Evolutionary conservation across 2,797 vertebrate genomes (phyloP), one percentile per base, ranked within the genome.

Genomic region (Otus scops): DNA sequence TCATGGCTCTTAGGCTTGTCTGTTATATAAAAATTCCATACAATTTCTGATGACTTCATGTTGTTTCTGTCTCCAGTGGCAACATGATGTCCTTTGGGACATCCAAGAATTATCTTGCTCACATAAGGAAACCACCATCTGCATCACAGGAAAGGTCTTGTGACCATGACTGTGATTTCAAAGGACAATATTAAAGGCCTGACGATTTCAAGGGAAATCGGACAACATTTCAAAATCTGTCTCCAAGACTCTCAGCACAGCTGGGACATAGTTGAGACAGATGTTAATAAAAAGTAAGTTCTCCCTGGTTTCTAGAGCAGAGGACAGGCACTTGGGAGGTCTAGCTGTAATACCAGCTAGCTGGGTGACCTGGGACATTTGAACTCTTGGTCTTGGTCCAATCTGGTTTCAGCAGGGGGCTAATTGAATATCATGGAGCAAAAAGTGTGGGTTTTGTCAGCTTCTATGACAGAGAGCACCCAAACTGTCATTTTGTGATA

Each of bases 401-500:
- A 0, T 12, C 43, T n/a, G 32, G 13, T 48, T 75, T 56, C 32
- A 78, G 9, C 1, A 30, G 28, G 12, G 3, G 6, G 6, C 3
- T 61, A 48, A 6, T 1, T 20, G 47, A 50, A 43, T 36, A 11
- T 8, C 6, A 6, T 1, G 6, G 39, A 39, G 22, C 8, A 71
- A 65, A 59, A 81, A 5, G 3, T 0, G 0, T 21, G 26, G 8
- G 1, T 4, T 6, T 8, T 85, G 19, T 28, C 60, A 60, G 21
- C 53, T 34, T 45, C 68, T 23, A 8, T 10, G 27, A 21, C 41
- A 51, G 27, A 60, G 23, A 86, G 6, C 26, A 20, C 12, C 5
- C 8, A 5, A 4, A 5, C 0, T 78, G 20, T 22, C n/a, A 7
- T 53, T 81, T 39, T 16, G 19, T n/a, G 30, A 13, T 11, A 30